Base-by-base conservation (phyloP, 2,888 invertebrate genomes). In the Scaptomyza caliginosa region DNA sequence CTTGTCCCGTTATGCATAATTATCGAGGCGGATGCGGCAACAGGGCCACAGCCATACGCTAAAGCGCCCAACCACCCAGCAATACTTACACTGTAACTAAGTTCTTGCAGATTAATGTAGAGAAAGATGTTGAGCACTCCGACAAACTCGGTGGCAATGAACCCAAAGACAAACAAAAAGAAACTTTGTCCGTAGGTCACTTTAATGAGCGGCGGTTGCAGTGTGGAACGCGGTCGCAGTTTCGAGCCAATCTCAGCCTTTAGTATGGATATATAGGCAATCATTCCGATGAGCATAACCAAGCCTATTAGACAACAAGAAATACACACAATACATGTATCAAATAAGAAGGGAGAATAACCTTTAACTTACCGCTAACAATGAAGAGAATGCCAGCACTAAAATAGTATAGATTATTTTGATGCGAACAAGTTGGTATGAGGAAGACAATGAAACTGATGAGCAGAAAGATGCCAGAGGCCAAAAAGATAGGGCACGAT, bases 231-330 rank as follows among this genome's bases (percentile, higher is more conserved):
- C 63, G 97, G 95, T 66, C 96, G 93, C 62, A 97, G 92, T 91
- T 97, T 97, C 88, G 95, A 95, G 40, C 97, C 97, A 42, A 97
- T 94, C 93, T 97, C 97, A 8, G 97, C 95, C 92, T 97, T 97
- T 91, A 97, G 95, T 88, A 96, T 95, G 57, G 97, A 97, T 92
- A 97, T 97, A 93, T 97, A 97, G 93, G 97, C 96, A 88, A 97
- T 96, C 91, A 97, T 94, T 46, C 97, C 97, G 78, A 96, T 95
- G 83, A 97, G 93, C 96, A 97, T 96, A 75, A 97, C 93, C 71
- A 97, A 93, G 90, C 97, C 97, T 97, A 46, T 1, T 11, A 7
- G 11, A 16, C 43, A 43, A 19, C 11, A 23, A 45, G 4, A 21
- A 2, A 3, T 3, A 32, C 2, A 34, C 23, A 38, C n/a, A 39